Conservation (phyloP, 2,888 invertebrate species). For the Criorhina ranunculi region DNA sequence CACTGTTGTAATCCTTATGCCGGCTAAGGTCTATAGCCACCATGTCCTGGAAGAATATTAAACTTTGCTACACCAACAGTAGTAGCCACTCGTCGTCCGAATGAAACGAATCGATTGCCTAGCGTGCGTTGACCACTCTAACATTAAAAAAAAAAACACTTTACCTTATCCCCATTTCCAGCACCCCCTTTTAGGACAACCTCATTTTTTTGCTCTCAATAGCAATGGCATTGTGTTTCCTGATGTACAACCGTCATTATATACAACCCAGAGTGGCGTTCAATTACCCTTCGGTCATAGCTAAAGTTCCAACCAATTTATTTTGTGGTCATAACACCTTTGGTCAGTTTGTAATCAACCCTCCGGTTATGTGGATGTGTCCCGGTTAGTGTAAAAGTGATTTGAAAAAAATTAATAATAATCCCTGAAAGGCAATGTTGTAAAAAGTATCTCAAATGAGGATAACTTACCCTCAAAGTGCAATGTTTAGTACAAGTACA, state of each 20-base stretch:
- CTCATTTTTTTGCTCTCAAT: constrained; percentile 73
- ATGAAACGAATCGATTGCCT: constrained; percentile 73
- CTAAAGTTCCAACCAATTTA: constrained; percentile 59
- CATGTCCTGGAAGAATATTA: constrained; percentile 54
- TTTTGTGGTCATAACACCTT: constrained; percentile 71
- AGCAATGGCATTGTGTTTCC: constrained; percentile 76
- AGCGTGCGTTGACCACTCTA: constrained; percentile 82
- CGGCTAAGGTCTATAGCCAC: constrained; percentile 65
- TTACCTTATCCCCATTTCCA: constrained; percentile 67
- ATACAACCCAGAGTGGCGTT: constrained; percentile 68
- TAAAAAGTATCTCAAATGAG: constrained; percentile 35
- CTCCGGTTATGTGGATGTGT: constrained; percentile 79
- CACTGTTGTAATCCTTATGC: constrained; percentile 31
- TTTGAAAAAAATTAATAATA: constrained; percentile 1
- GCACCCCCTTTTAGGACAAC: constrained; percentile 54
- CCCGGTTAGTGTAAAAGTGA: constrained; percentile 44
- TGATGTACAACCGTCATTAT: constrained; percentile 77
- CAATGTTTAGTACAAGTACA: constrained; percentile 82
- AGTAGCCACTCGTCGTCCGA: constrained; percentile 26
- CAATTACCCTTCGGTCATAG: constrained; percentile 63
- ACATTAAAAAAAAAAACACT: constrained; percentile 49
- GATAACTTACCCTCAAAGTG: constrained; percentile 42
- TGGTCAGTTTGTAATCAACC: constrained; percentile 83
- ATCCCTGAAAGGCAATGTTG: constrained; percentile 46
- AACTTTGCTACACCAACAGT: constrained; percentile 26